These are phyloP conservation scores for Odontophorus gujanensis DNA, from an alignment of 2,113 vertebrate genomes.

Conservation along the genomic window DNA sequence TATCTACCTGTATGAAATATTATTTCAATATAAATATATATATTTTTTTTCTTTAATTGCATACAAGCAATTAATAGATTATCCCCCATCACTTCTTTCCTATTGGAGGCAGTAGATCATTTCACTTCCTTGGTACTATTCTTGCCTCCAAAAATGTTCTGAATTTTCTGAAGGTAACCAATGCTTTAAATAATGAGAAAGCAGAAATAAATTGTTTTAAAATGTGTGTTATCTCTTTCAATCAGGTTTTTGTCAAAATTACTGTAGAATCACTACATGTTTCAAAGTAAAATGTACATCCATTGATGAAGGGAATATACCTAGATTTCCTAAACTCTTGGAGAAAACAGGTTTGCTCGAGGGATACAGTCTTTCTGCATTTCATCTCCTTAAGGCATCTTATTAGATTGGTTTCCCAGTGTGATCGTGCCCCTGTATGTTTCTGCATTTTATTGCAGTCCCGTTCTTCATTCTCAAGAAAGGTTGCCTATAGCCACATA, in stretches of 20 bases:
- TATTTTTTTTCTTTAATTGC: not conserved
- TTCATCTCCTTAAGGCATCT: slow-evolving; percentile 61
- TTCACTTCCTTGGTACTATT: not conserved
- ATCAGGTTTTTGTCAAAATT: slow-evolving; percentile 35
- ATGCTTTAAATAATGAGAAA: not conserved
- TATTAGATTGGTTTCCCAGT: slow-evolving; percentile 62
- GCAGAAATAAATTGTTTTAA: not conserved
- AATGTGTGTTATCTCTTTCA: not conserved
- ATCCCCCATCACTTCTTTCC: not conserved
- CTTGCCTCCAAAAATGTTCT: not conserved
- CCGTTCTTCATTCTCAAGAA: slow-evolving; percentile 67
- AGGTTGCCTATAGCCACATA: slow-evolving; percentile 48
- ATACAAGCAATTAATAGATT: not conserved
- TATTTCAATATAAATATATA: not conserved
- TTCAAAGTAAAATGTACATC: slow-evolving; percentile 60
- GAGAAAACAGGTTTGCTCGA: slow-evolving; percentile 1
- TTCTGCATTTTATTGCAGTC: slow-evolving; percentile 59
- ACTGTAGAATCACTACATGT: not conserved
- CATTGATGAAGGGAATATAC: slow-evolving; percentile 41
- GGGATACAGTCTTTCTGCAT: slow-evolving; percentile 48
- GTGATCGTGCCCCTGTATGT: slow-evolving; percentile 50
- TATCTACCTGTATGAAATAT: not conserved
- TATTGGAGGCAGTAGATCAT: not conserved
- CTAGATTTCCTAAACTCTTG: slow-evolving; percentile 63
- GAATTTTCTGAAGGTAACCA: not conserved